Conservation (phyloP, 2,113 vertebrate genomes). For the Channa maculata region DNA sequence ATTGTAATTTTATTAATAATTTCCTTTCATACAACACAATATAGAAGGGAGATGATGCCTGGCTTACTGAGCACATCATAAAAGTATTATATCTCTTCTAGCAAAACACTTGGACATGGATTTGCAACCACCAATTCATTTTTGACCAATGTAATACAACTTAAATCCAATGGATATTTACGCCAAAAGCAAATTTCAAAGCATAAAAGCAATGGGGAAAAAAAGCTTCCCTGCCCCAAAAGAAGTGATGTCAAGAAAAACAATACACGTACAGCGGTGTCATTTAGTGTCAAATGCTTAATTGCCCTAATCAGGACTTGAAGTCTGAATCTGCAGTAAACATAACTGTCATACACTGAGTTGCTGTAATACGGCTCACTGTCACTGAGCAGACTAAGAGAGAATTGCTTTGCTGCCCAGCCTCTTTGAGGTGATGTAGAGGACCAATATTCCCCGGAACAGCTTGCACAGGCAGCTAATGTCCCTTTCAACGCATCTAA, state of each 20-base stretch:
- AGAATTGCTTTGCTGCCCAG: slow-evolving; percentile 51
- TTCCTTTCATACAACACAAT: too few species aligned
- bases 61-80: too few species aligned
- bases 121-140: too few species aligned
- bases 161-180: too few species aligned
- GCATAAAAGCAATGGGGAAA: neutral
- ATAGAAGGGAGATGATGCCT: too few species aligned
- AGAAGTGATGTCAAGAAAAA: neutral
- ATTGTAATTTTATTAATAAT: too few species aligned
- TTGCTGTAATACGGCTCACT: slow-evolving; percentile 39
- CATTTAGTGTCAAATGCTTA: slow-evolving; percentile 9
- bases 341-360: slow-evolving; percentile 36
- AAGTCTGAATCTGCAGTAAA: slow-evolving; percentile 41
- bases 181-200: slow-evolving; percentile 17
- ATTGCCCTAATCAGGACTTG: slow-evolving; percentile 33
- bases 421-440: slow-evolving; percentile 60
- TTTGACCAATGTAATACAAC: too few species aligned
- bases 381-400: slow-evolving; percentile 48
- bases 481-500: slow-evolving; percentile 71
- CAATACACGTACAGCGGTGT: neutral
- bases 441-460: slow-evolving; percentile 63
- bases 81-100: too few species aligned
- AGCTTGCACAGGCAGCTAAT: slow-evolving; percentile 68
- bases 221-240: slow-evolving; percentile 11
- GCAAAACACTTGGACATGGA: too few species aligned